Evolutionary conservation across 2,113 vertebrate species (phyloP).

Genomic region (Cettia cetti): DNA sequence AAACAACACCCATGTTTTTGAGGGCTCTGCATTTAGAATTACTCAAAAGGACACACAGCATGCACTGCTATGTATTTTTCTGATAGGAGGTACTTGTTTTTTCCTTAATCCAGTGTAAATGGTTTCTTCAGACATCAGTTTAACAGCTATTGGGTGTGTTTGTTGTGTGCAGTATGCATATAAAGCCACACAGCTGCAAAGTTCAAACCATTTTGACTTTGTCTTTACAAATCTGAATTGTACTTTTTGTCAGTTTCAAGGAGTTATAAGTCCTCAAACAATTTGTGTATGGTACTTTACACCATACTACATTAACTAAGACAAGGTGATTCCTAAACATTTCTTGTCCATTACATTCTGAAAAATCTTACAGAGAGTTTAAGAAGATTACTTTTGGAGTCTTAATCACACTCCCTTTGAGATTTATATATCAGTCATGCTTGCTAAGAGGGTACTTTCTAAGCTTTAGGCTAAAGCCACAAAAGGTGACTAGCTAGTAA

Average conservation of each 20-base stretch:
- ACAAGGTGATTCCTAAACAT: background rate
- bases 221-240: background rate
- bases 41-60: background rate
- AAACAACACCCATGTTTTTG: background rate
- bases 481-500: background rate
- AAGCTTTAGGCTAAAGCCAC: background rate
- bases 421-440: background rate
- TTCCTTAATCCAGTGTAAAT: background rate
- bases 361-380: background rate
- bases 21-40: background rate
- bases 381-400: background rate
- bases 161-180: background rate
- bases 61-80: background rate
- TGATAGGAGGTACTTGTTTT: background rate
- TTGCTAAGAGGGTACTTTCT: background rate
- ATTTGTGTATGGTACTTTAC: background rate
- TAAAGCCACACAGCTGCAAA: background rate
- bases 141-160: background rate
- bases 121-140: background rate
- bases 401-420: background rate
- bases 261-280: background rate
- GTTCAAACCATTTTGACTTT: background rate
- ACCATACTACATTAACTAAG: background rate
- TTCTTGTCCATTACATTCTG: background rate
- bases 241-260: background rate